A percentile compares a stretch with the other conserved stretches of the same genome.
Conservation (phyloP, 2,797 vertebrate genomes). For the Clamator glandarius region DNA sequence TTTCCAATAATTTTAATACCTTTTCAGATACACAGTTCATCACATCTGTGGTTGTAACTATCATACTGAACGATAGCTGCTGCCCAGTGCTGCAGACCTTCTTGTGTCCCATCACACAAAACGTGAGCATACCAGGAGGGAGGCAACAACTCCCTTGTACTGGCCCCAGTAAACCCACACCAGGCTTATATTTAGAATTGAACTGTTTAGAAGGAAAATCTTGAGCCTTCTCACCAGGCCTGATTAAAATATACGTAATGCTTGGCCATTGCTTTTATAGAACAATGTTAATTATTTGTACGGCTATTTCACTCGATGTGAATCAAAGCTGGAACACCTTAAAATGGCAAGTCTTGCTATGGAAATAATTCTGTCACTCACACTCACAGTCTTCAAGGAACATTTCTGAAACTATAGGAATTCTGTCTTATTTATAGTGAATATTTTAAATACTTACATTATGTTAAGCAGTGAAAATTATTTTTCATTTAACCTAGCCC, state of each 20-base stretch:
- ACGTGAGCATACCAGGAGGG: background rate
- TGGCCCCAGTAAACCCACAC: background rate
- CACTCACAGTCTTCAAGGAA: background rate
- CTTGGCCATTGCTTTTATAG: background rate
- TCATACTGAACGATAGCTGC: background rate
- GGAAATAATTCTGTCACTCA: background rate
- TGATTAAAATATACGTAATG: background rate
- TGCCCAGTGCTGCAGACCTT: background rate
- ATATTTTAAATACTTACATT: background rate
- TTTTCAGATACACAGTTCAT: background rate
- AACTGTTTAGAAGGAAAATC: background rate
- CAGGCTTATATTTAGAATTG: background rate
- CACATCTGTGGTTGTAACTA: fast-evolving
- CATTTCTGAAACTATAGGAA: background rate
- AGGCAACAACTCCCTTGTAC: background rate
- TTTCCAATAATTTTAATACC: background rate
- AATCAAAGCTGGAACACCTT: background rate
- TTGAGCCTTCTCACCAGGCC: background rate
- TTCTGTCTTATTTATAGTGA: background rate
- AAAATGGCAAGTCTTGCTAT: background rate
- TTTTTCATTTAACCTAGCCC: background rate
- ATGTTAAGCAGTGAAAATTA: background rate
- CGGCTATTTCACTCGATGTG: background rate
- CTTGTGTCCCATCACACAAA: background rate
- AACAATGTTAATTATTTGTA: background rate